Conservation (phyloP, 92 coral and sea anemone genomes). For the Bergia puertoricense region DNA sequence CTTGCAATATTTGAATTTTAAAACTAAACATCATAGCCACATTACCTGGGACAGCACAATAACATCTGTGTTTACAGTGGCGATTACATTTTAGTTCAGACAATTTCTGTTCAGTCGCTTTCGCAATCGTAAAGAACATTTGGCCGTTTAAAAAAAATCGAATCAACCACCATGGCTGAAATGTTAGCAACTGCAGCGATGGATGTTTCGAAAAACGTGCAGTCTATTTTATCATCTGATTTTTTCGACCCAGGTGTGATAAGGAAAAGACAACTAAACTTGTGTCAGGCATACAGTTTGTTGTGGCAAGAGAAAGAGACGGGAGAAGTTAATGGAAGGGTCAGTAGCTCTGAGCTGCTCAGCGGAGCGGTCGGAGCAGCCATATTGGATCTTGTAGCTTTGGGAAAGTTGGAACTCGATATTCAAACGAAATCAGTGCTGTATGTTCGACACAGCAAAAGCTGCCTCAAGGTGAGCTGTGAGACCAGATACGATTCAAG, state of each 20-base stretch:
- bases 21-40: no score
- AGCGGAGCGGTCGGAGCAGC: not conserved
- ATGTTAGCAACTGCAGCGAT: not conserved
- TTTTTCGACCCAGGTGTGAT: constrained; percentile 3
- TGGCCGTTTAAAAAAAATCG: not conserved
- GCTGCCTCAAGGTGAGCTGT: not conserved
- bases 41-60: no score
- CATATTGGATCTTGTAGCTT: constrained; percentile 13
- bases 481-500: no score
- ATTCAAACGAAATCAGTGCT: constrained; percentile 4
- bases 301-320: constrained; percentile 3
- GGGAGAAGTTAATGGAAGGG: not conserved
- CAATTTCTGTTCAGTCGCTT: no score
- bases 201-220: not conserved
- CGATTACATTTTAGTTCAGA: no score
- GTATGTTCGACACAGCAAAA: not conserved
- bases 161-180: not conserved
- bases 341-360: not conserved
- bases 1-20: no score
- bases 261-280: not conserved
- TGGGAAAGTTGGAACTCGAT: constrained; percentile 7
- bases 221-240: not conserved
- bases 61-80: no score
- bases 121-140: no score
- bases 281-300: constrained; percentile 13